Evolutionary conservation across 2,888 invertebrate species (phyloP).

Genomic region (Therioaphis trifolii): DNA sequence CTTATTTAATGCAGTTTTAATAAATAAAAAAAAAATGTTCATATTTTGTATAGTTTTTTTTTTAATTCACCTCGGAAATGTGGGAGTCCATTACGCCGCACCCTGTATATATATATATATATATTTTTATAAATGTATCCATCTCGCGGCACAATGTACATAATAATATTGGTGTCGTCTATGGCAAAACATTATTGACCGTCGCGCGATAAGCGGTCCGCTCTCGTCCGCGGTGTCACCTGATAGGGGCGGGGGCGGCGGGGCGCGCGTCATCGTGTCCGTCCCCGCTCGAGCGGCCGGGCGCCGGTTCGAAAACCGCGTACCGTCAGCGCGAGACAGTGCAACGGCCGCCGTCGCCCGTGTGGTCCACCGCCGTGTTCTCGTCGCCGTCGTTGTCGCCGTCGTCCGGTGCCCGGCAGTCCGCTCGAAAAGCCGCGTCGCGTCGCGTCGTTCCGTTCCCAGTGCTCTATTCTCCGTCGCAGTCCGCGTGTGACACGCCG

Average conservation of each 20-base stretch:
- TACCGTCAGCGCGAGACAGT: too few species aligned
- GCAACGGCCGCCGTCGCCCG: not conserved
- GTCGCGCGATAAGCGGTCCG: not conserved
- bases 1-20: too few species aligned
- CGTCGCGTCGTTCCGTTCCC: slow-evolving; percentile 12
- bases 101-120: too few species aligned
- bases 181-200: too few species aligned
- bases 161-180: too few species aligned
- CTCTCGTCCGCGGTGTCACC: too few species aligned
- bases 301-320: not conserved
- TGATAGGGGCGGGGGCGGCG: not conserved
- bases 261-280: not conserved
- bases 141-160: too few species aligned
- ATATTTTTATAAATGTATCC: too few species aligned
- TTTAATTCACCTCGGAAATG: too few species aligned
- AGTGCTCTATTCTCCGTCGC: slow-evolving; percentile 11
- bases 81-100: too few species aligned
- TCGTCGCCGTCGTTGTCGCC: slow-evolving; percentile 13
- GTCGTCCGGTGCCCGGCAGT: slow-evolving; percentile 12
- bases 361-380: slow-evolving; percentile 16
- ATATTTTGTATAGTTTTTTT: too few species aligned
- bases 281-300: not conserved
- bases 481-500: not conserved
- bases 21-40: too few species aligned
- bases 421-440: slow-evolving; percentile 2